Evolutionary conservation across 2,113 vertebrate genomes (phyloP).

Genomic region (Desmodus rotundus): DNA sequence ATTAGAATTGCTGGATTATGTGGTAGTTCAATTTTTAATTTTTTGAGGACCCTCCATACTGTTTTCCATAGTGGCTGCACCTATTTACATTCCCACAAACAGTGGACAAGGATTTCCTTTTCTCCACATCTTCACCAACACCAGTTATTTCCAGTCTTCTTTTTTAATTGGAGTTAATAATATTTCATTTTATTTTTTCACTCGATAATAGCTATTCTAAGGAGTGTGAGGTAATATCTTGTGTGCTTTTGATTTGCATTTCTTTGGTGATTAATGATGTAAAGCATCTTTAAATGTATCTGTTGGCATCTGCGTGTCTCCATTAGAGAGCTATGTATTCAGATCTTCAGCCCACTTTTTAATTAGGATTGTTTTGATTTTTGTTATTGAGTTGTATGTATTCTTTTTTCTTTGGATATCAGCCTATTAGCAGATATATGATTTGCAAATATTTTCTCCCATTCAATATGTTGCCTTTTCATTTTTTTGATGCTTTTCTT

Average conservation of each 20-base stretch:
- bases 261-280: not conserved
- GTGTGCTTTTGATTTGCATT: not conserved
- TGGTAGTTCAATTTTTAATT: not conserved
- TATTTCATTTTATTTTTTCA: no score
- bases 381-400: not conserved
- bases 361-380: not conserved
- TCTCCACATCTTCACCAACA: not conserved
- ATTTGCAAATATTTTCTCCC: not conserved
- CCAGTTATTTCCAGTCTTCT: not conserved
- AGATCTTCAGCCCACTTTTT: not conserved
- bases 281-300: not conserved
- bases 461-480: not conserved
- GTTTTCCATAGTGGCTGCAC: not conserved
- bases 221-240: not conserved
- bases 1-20: not conserved
- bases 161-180: no score
- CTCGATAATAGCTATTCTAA: not conserved
- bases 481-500: not conserved
- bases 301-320: not conserved
- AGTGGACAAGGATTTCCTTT: not conserved
- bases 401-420: not conserved
- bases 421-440: not conserved
- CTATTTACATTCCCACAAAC: not conserved
- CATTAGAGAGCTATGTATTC: not conserved
- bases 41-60: not conserved